These are phyloP conservation scores for Sesia apiformis DNA, from an alignment of 2,888 invertebrate species.

Conservation along the genomic window DNA sequence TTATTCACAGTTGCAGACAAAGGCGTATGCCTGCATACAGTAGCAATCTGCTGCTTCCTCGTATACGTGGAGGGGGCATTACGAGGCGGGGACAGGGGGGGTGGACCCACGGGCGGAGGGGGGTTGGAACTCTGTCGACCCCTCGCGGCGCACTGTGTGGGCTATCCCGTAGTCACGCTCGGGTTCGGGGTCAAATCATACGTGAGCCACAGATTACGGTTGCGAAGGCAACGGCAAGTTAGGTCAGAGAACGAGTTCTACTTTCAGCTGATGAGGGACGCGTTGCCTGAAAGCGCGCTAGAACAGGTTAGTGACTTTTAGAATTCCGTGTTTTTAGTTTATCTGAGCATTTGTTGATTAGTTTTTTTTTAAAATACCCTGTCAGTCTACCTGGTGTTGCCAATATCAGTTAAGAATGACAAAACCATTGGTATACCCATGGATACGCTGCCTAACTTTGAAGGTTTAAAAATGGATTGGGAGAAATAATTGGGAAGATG, in stretches of 20 bases:
- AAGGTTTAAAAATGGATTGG: too few relatives aligned
- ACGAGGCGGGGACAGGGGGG: constrained; percentile 76
- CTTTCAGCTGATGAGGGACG: constrained; percentile 92
- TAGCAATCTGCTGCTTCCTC: constrained; percentile 94
- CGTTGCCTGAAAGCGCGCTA: constrained; percentile 79
- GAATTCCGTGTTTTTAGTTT: not conserved
- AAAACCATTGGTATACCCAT: too few relatives aligned
- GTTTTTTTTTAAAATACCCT: too few relatives aligned
- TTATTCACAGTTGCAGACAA: constrained; percentile 77
- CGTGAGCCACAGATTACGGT: constrained; percentile 90
- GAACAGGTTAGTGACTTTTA: constrained; percentile 30
- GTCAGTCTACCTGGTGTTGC: too few relatives aligned
- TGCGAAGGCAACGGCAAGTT: constrained; percentile 93
- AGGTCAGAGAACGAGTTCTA: constrained; percentile 97
- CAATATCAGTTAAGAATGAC: too few relatives aligned
- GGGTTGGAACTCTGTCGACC: constrained; percentile 94
- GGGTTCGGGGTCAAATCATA: constrained; percentile 97
- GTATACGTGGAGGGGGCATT: constrained; percentile 95
- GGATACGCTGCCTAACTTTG: too few relatives aligned
- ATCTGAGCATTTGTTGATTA: too few relatives aligned
- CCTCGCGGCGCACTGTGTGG: constrained; percentile 96
- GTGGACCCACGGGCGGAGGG: constrained; percentile 85
- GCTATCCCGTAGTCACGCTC: constrained; percentile 93
- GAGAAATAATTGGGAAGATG: too few relatives aligned
- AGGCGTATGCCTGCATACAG: constrained; percentile 95